Percentiles rank a stretch among this genome's conserved stretches.
phyloP scores from a whole-genome alignment of 2,888 invertebrate genomes.

The Patella pellucida region DNA sequence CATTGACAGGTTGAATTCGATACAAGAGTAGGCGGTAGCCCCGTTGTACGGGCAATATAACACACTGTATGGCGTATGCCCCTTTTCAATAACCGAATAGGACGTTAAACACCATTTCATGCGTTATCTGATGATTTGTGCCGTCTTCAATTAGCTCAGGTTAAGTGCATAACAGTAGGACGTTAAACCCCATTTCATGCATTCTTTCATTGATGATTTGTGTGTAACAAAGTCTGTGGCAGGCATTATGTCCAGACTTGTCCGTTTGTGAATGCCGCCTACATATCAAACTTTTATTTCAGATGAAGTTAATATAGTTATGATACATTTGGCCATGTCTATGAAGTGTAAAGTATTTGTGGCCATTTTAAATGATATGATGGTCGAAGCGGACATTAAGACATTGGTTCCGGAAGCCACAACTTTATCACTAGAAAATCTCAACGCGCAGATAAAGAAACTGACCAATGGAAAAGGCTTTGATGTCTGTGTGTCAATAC shows the following conservation, averaged over 20 bases:
- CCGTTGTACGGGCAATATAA: background rate
- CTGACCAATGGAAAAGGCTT: background rate
- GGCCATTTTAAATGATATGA: background rate
- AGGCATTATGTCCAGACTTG: no score
- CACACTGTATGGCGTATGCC: no score
- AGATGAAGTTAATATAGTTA: background rate
- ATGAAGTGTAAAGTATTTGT: background rate
- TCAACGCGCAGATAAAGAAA: background rate
- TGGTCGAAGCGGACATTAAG: no score
- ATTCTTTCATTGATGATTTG: background rate
- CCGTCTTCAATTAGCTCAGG: no score
- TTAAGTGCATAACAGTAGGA: background rate
- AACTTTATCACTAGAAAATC: background rate
- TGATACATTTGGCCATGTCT: background rate
- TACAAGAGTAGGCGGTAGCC: no score
- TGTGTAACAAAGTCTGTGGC: background rate
- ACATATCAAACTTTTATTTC: background rate
- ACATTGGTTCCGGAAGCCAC: background rate
- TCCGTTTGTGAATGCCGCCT: background rate
- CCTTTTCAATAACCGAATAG: no score
- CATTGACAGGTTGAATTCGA: no score
- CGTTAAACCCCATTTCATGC: background rate
- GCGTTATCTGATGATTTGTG: no score
- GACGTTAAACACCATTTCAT: no score
- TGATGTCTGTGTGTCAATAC: background rate